Evolutionary conservation across 1,140 invertebrate genomes (phyloP), one percentile per base, ranked within the genome.

Genomic region (Bradysia coprophila): DNA sequence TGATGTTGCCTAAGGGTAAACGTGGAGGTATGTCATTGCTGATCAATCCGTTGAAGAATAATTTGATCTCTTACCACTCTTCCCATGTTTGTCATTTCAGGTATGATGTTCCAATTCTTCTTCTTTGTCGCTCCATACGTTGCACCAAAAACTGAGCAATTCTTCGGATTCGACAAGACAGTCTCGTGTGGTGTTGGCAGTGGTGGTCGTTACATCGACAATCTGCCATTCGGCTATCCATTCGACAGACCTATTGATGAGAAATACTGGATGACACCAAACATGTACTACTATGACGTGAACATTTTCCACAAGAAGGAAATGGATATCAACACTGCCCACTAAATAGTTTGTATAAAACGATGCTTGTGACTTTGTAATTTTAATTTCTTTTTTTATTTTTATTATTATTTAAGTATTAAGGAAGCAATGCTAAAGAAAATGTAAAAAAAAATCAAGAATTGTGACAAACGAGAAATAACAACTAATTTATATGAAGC

Each of bases 221-320:
- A 45, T 59, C 62, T 41, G 48, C 67, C 76, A 33, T 64, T 78
- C 50, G 76, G 73, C 22, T 81, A 67, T 62, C 78, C 78, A 38
- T 68, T 81, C 48, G 76, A 83, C 50, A 68, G 75, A 46, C 58
- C 60, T 5, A 65, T 76, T 38, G 60, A 71, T 4, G 47, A 65
- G 22, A 45, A 55, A 15, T 54, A 59, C 44, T 68, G 71, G 54
- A 56, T 61, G 15, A 42, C 62, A 4, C 62, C 67, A 1, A 77
- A 78, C 52, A 71, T 75, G 57, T 60, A 65, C 44, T 66, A 71
- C 45, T 62, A 66, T 33, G 71, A 76, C 46, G 66, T 78, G 3
- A 49, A 62, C 28, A 64, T 78, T 47, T 72, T 65, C 52, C 71
- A 76, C 52, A 69, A 68, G n/a, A 66, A 63, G n/a, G n/a, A n/a